Evolutionary conservation across 2,113 vertebrate species (phyloP), one percentile per base, ranked within the genome.

Genomic region (Edolisoma coerulescens): DNA sequence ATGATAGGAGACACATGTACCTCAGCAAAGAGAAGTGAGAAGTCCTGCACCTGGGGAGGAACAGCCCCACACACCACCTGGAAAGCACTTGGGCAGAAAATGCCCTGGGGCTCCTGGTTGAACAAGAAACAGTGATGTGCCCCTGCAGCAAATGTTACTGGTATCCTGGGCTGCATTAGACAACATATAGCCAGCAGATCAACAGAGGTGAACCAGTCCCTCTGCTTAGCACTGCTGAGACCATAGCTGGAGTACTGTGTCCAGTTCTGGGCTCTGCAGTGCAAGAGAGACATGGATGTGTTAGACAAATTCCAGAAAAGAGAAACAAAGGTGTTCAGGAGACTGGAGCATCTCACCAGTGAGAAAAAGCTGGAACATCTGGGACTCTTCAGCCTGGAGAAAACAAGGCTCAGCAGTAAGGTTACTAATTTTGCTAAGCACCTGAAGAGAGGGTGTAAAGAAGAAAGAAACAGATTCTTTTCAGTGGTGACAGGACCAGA

Each of bases 101-200:
- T 13, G 33, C 8, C 11, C 33, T 42, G 30, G 21, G 4, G 3
- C 9, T 42, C n/a, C n/a, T 1, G 0, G 22, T 1, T 69, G 28
- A 77, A 50, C 10, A 8, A 3, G 17, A 73, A 9, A 3, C 37
- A 42, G 19, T 20, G n/a, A 23, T 52, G 27, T 32, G 19, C 19
- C 37, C 22, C 56, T 57, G 30, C 9, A 67, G 13, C 23, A 73
- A 71, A 12, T 26, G 28, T 18, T 35, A 39, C 24, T 5, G 12
- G 6, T 35, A 45, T 45, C 57, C 28, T 77, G 35, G 28, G 13
- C 39, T 94, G 47, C 42, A 27, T 27, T 81, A 45, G 33, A 19
- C 2, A 19, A 67, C 7, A 26, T 18, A 54, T 0, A 85, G 52
- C 33, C 45, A 71, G 24, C 18, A 71, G 41, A 28, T 12, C 28